Evolutionary conservation across 1,140 invertebrate species (phyloP).

Genomic region (Plectrocnemia conspersa): DNA sequence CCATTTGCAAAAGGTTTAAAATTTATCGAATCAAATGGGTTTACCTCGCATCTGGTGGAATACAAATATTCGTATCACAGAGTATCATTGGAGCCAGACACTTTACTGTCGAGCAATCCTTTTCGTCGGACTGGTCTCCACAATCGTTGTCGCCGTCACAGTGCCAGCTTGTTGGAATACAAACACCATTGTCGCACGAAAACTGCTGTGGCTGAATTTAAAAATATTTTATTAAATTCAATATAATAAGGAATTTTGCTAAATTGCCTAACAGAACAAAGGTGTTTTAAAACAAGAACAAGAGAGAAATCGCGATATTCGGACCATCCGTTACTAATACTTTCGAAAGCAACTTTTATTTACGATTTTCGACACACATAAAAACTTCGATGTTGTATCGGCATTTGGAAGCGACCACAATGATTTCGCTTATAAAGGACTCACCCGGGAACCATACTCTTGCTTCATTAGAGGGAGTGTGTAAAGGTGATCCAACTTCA

Average conservation of each 20-base stretch:
- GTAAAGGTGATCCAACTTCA: no score
- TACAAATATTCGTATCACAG: slow-evolving; percentile 61
- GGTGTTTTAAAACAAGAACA: not conserved
- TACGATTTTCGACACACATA: no score
- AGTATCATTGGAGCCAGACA: slow-evolving; percentile 62
- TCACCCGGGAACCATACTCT: no score
- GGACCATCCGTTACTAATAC: no score
- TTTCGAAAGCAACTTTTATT: no score
- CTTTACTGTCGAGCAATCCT: slow-evolving; percentile 41
- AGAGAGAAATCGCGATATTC: no score
- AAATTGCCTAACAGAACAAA: not conserved
- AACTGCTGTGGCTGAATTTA: slow-evolving; percentile 54
- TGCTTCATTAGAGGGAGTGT: no score
- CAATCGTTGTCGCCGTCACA: slow-evolving; percentile 60
- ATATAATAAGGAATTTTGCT: slow-evolving; percentile 5
- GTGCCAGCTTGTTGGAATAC: slow-evolving; percentile 62
- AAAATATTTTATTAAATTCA: not conserved
- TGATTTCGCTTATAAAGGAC: no score
- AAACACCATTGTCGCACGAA: slow-evolving; percentile 60
- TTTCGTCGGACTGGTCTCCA: slow-evolving; percentile 51
- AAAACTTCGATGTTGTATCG: no score
- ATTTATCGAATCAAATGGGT: not conserved
- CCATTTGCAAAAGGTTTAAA: not conserved
- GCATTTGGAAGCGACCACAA: no score
- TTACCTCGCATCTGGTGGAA: slow-evolving; percentile 34